Conservation (phyloP, 2,113 vertebrate species). For the Indri indri region DNA sequence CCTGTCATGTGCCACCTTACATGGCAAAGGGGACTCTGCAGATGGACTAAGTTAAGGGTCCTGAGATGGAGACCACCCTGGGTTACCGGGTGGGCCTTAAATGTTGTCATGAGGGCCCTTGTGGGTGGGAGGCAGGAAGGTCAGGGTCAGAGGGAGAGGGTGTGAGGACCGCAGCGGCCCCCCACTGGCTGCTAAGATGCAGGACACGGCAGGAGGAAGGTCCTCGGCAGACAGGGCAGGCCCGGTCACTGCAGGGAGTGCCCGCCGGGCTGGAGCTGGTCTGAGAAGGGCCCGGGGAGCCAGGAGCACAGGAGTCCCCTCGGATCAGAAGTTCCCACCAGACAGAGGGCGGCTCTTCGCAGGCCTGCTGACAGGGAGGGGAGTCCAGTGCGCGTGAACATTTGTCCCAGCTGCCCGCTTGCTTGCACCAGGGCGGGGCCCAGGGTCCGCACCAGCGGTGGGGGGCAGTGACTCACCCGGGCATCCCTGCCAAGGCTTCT, state of each 20-base stretch:
- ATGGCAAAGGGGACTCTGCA: too few species aligned
- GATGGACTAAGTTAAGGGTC: not conserved
- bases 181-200: not conserved
- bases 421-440: not conserved
- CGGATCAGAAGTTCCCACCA: too few species aligned
- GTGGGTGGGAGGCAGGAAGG: not conserved
- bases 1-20: not conserved
- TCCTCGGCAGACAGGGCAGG: accelerated
- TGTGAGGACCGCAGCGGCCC: not conserved
- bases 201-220: not conserved
- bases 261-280: not conserved
- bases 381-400: accelerated
- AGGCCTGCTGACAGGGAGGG: not conserved
- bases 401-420: accelerated
- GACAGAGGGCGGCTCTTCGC: accelerated
- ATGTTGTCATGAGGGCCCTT: not conserved
- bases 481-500: not conserved
- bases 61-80: not conserved
- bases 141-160: not conserved
- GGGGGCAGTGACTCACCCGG: not conserved
- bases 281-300: not conserved
- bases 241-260: too few species aligned
- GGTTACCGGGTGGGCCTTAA: not conserved
- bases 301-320: not conserved
- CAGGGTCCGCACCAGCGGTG: accelerated